These are phyloP conservation scores for Chymomyza caudatula DNA, from an alignment of 2,888 invertebrate species.

Conservation along the genomic window DNA sequence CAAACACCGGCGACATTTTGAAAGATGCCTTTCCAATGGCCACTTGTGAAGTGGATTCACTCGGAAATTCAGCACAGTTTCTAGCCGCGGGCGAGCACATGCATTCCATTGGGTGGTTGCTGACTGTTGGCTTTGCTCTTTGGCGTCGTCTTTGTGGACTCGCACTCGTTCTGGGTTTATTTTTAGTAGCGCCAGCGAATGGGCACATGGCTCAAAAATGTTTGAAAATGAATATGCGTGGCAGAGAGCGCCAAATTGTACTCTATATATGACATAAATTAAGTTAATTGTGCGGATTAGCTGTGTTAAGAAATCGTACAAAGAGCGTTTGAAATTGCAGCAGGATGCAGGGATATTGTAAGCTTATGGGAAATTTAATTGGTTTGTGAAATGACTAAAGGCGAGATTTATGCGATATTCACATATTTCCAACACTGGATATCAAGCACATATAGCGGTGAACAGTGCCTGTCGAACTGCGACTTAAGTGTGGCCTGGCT, in stretches of 20 bases:
- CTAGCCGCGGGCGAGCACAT: conserved; percentile 13
- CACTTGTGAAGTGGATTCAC: conserved; percentile 71
- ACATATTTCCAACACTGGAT: neutral
- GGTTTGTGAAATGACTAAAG: neutral
- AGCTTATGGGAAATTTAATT: neutral
- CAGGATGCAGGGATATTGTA: neutral
- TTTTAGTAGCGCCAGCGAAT: conserved; percentile 63
- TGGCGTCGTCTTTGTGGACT: conserved; percentile 36
- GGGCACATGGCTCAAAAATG: conserved; percentile 57
- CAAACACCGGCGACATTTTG: conserved; percentile 33
- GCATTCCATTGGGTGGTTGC: conserved; percentile 53
- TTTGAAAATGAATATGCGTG: conserved; percentile 28
- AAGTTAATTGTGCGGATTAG: conserved; percentile 67
- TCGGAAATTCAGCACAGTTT: conserved; percentile 25
- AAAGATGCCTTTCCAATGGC: conserved; percentile 53
- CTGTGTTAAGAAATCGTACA: conserved; percentile 63
- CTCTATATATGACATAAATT: conserved; percentile 42
- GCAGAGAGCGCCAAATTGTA: neutral
- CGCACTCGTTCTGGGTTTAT: conserved; percentile 39
- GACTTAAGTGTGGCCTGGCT: neutral
- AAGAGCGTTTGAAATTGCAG: too few species aligned
- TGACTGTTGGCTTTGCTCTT: conserved; percentile 11
- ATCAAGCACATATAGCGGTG: too few species aligned
- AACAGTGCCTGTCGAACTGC: neutral
- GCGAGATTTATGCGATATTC: neutral